Percentiles rank a stretch among this genome's conserved stretches.
Evolutionary conservation across 2,888 invertebrate species (phyloP).

Genomic region (Drosophila antonietae): DNA sequence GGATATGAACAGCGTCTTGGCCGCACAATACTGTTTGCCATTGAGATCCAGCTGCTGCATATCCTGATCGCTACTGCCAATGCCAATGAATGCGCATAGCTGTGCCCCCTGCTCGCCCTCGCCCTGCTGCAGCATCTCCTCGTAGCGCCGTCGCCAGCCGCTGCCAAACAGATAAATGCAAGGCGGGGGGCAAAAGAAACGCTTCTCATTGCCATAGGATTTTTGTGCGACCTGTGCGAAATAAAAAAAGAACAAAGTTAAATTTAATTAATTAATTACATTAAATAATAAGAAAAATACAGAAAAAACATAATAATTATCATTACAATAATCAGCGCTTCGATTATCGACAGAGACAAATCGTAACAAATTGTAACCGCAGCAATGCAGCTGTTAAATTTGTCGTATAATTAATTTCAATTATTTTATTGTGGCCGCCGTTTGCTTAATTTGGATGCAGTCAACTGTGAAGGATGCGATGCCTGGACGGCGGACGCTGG

Average conservation of each 20-base stretch:
- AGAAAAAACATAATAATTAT: conserved; percentile 5
- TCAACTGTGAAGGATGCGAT: conserved; percentile 84
- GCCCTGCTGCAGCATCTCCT: conserved; percentile 95
- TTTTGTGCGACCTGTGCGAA: conserved; percentile 94
- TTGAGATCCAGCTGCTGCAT: conserved; percentile 99
- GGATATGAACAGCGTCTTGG: conserved; percentile 99
- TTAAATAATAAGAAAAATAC: neutral
- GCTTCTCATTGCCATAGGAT: conserved; percentile 99
- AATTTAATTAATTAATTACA: conserved; percentile 6
- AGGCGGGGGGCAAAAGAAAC: conserved; percentile 99
- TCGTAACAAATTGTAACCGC: conserved; percentile 65
- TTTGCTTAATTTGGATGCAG: conserved; percentile 81
- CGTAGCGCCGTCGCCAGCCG: conserved; percentile 98
- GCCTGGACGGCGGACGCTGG: conserved; percentile 63
- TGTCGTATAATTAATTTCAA: conserved; percentile 81
- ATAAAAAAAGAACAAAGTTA: neutral
- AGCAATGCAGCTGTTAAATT: conserved; percentile 78
- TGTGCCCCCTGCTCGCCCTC: conserved; percentile 96
- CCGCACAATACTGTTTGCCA: conserved; percentile 99
- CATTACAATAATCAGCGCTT: conserved; percentile 31
- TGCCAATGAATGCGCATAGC: conserved; percentile 99
- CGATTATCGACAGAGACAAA: conserved; percentile 60
- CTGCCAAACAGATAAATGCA: conserved; percentile 99
- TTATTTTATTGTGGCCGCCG: conserved; percentile 76
- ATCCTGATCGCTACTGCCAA: conserved; percentile 99